Conservation (phyloP, 2,113 vertebrate species). For the Nycticebus coucang region DNA sequence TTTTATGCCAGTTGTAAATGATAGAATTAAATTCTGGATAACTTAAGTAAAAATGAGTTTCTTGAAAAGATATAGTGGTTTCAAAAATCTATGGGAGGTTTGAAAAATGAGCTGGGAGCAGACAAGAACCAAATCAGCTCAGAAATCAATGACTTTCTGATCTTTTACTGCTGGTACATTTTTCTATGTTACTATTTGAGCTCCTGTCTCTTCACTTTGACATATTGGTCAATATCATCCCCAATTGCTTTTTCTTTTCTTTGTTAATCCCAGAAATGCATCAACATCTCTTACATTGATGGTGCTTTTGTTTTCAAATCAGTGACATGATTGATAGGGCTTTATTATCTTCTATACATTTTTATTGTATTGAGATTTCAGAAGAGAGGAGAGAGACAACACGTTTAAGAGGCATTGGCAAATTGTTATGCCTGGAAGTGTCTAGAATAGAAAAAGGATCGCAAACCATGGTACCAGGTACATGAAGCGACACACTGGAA, state of each 20-base stretch:
- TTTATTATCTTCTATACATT: background rate
- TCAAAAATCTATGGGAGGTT: background rate
- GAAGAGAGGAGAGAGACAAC: background rate
- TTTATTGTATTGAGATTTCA: background rate
- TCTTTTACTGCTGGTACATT: background rate
- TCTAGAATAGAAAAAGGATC: background rate
- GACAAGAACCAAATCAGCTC: background rate
- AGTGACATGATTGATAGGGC: background rate
- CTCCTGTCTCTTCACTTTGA: background rate
- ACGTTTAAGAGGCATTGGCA: background rate
- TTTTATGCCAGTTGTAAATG: background rate
- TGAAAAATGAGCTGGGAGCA: background rate
- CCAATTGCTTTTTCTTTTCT: background rate
- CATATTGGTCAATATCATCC: background rate
- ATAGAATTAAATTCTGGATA: background rate
- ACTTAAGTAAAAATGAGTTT: background rate
- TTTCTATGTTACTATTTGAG: background rate
- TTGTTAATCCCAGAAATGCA: background rate
- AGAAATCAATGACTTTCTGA: background rate
- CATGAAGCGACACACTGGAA: background rate
- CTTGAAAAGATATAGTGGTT: background rate
- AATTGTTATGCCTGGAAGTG: background rate
- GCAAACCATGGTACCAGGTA: background rate
- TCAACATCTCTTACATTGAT: background rate
- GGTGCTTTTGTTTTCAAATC: background rate